Percentiles rank a stretch among this genome's conserved stretches.
Conservation (phyloP, 2,888 invertebrate genomes). For the Diplolepis rosae region DNA sequence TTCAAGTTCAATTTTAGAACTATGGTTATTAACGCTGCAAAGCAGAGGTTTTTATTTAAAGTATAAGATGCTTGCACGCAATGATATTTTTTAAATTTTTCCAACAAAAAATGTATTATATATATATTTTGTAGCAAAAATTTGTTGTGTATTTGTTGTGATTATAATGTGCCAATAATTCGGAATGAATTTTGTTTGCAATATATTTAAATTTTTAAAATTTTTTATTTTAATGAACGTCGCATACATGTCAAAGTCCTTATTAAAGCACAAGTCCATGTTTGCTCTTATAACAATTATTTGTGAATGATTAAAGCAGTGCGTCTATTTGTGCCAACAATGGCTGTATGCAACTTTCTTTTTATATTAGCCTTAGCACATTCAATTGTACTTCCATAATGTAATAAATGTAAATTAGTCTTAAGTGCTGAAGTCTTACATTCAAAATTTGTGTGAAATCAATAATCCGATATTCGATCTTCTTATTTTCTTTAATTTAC, state of each 20-base stretch:
- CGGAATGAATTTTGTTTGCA: neutral
- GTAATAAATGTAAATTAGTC: neutral
- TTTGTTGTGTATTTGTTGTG: neutral
- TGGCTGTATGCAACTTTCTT: neutral
- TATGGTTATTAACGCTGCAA: neutral
- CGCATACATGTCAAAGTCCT: neutral
- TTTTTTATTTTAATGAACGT: no score
- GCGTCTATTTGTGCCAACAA: slow-evolving; percentile 2
- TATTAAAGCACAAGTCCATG: neutral
- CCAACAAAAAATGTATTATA: neutral
- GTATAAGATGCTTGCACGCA: no score
- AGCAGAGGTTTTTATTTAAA: neutral
- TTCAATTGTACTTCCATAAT: neutral
- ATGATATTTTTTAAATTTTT: neutral
- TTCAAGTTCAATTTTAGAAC: neutral
- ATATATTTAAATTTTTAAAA: no score
- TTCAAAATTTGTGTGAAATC: neutral
- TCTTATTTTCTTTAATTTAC: neutral
- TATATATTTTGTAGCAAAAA: no score
- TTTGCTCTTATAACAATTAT: neutral
- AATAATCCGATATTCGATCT: neutral
- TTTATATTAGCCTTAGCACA: neutral
- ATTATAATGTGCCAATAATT: neutral
- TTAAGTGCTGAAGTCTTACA: neutral
- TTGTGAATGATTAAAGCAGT: neutral